A percentile compares a stretch with the other conserved stretches of the same genome.
Conservation (phyloP, 2,888 invertebrate genomes). For the Parelbella ahira region DNA sequence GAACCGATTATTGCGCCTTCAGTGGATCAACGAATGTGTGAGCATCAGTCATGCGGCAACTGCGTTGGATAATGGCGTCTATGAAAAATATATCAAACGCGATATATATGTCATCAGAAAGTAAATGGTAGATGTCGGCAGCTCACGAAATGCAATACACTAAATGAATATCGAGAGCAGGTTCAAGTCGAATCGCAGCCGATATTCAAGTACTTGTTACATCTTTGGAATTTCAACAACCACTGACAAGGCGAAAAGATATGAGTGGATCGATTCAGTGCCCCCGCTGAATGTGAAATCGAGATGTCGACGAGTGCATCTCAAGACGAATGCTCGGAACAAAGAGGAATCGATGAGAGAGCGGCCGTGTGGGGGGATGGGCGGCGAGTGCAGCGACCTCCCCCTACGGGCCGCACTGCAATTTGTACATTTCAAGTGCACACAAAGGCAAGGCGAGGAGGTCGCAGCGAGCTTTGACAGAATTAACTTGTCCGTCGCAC, state of each 20-base stretch:
- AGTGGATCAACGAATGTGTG: conserved; percentile 5
- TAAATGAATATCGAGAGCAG: conserved; percentile 30
- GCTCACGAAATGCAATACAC: background rate
- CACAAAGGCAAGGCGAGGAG: conserved; percentile 76
- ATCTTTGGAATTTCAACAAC: conserved; percentile 38
- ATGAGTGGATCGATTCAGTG: conserved; percentile 39
- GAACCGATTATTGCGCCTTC: conserved; percentile 5
- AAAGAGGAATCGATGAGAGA: conserved; percentile 77
- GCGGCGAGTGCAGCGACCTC: conserved; percentile 70
- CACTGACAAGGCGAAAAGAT: conserved; percentile 38
- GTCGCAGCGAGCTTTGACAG: conserved; percentile 77
- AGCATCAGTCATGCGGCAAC: conserved; percentile 11
- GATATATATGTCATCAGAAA: too few species aligned
- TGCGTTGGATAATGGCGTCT: too few species aligned
- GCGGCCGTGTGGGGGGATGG: conserved; percentile 57
- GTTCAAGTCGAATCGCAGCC: conserved; percentile 34
- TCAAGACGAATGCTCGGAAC: conserved; percentile 75
- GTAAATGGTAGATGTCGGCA: too few species aligned
- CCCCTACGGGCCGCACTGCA: conserved; percentile 68
- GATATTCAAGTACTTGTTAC: conserved; percentile 36
- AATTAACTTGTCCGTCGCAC: conserved; percentile 77
- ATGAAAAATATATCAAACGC: too few species aligned
- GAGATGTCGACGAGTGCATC: conserved; percentile 69
- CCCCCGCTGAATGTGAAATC: conserved; percentile 63
- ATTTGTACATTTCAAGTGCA: conserved; percentile 81